These are phyloP conservation scores for Petromus typicus DNA, from an alignment of 2,113 vertebrate genomes.

Conservation along the genomic window DNA sequence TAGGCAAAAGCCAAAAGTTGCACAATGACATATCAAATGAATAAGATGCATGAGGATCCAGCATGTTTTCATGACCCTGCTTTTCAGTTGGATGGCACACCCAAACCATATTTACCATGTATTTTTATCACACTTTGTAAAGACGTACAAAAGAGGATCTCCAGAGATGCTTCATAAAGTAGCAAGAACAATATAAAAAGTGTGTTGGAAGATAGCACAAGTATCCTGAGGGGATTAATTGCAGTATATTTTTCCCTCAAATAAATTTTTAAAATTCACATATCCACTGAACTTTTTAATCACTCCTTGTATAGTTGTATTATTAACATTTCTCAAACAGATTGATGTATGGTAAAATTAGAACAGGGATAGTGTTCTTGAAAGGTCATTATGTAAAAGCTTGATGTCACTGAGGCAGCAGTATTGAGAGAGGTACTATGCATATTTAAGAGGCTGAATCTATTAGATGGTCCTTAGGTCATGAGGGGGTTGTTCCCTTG, in stretches of 20 bases:
- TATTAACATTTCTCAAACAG: not conserved
- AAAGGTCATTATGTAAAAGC: not conserved
- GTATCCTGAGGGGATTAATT: not conserved
- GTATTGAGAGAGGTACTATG: not conserved
- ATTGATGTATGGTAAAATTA: not conserved
- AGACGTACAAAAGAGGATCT: not conserved
- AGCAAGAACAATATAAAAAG: not conserved
- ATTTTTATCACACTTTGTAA: not conserved
- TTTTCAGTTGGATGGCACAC: not conserved
- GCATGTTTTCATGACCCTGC: not conserved
- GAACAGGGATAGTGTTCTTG: not conserved
- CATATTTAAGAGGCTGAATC: not conserved
- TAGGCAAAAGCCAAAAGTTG: not conserved
- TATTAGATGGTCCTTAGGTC: not conserved
- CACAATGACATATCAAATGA: not conserved
- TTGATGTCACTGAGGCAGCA: too few relatives aligned
- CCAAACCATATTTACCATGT: not conserved
- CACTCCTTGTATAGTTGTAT: not conserved
- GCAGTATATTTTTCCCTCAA: not conserved
- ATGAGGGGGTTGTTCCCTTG: not conserved
- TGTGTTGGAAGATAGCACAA: not conserved
- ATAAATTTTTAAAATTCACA: not conserved
- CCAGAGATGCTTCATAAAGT: not conserved
- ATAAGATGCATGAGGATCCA: not conserved
- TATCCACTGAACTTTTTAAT: not conserved